These are phyloP conservation scores for Meiosimyza platycephala DNA, from an alignment of 2,888 invertebrate genomes.

Conservation along the genomic window DNA sequence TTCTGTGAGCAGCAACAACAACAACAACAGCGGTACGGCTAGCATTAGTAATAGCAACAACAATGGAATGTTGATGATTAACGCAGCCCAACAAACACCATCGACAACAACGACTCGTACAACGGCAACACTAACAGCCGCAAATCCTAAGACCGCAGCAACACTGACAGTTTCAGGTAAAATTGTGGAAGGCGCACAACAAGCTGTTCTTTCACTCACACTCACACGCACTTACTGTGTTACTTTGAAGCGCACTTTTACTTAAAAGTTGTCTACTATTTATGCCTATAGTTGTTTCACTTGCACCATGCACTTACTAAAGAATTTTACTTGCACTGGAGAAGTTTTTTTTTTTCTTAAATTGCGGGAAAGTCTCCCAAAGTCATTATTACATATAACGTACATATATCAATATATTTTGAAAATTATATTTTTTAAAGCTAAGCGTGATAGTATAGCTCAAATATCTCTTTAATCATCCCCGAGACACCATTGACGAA, in stretches of 20 bases:
- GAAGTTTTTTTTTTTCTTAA: no score
- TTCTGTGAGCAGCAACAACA: conserved; percentile 37
- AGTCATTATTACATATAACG: no score
- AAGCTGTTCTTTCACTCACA: conserved; percentile 5
- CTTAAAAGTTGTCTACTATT: neutral
- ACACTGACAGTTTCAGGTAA: conserved; percentile 47
- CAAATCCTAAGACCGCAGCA: conserved; percentile 40
- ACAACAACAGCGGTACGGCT: conserved; percentile 37
- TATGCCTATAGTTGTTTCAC: neutral
- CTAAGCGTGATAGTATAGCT: no score
- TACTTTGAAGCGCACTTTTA: conserved; percentile 1
- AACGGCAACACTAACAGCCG: conserved; percentile 37
- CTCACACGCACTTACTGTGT: no score
- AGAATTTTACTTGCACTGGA: no score
- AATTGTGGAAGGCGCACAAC: neutral
- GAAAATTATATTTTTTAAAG: no score
- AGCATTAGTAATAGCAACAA: conserved; percentile 53
- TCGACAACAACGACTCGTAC: conserved; percentile 31
- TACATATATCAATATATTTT: no score
- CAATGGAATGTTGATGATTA: conserved; percentile 28
- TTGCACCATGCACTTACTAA: neutral
- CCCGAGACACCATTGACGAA: no score
- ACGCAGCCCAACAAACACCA: conserved; percentile 29
- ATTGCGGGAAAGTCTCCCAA: no score
- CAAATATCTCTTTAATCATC: no score